Conservation (phyloP, 1,140 invertebrate species). For the Dolichoris vasculosae region DNA sequence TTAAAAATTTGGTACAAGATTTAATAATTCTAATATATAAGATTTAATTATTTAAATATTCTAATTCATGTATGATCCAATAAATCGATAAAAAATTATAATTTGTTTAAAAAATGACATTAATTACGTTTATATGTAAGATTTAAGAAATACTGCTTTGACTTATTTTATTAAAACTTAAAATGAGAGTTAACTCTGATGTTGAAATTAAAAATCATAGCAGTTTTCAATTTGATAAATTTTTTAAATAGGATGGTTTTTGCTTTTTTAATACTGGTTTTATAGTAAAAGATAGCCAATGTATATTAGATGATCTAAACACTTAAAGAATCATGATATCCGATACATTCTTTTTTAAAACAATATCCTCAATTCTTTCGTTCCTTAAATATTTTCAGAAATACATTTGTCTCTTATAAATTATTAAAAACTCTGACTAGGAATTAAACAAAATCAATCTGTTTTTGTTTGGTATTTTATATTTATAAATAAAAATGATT, state of each 20-base stretch:
- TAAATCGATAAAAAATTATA: not conserved
- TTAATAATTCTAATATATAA: slow-evolving; percentile 25
- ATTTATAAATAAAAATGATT: slow-evolving; percentile 37
- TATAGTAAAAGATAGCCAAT: not conserved
- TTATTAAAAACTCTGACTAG: not conserved
- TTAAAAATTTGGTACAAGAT: slow-evolving; percentile 38
- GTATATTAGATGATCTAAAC: not conserved
- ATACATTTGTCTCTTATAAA: slow-evolving; percentile 29
- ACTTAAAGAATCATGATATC: not conserved
- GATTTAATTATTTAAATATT: slow-evolving; percentile 44
- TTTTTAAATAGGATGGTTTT: not conserved
- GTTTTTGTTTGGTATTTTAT: slow-evolving; percentile 30
- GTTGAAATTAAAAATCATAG: not conserved
- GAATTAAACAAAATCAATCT: slow-evolving; percentile 27
- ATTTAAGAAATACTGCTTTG: not conserved
- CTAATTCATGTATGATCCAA: slow-evolving; percentile 51
- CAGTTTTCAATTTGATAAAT: not conserved
- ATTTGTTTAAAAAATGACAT: not conserved
- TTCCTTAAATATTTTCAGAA: slow-evolving; percentile 36
- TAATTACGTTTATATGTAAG: not conserved
- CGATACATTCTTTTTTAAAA: not conserved
- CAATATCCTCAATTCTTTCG: slow-evolving; percentile 16
- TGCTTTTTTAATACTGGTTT: not conserved
- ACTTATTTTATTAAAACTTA: no score
- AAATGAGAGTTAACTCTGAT: not conserved